phyloP scores from a whole-genome alignment of 2,797 vertebrate species.

The Fundulus diaphanus region DNA sequence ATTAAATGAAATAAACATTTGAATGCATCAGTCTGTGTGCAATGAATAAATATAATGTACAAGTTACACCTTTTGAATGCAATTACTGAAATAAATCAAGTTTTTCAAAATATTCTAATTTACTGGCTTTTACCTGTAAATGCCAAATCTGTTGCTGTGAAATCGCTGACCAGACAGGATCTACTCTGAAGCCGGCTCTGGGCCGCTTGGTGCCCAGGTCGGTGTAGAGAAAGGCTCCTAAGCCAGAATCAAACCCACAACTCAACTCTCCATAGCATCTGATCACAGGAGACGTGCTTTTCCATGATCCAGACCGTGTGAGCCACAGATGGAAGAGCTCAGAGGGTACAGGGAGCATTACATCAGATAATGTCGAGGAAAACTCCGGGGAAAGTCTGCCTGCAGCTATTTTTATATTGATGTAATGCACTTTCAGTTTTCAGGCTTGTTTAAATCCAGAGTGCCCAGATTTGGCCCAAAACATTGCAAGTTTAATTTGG shows the following conservation, averaged over 20 bases:
- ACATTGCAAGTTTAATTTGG: conserved; percentile 14
- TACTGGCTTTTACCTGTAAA: too few relatives aligned
- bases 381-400: conserved; percentile 52
- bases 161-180: conserved; percentile 12
- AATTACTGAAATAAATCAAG: too few relatives aligned
- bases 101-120: too few relatives aligned
- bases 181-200: conserved; percentile 20
- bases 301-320: conserved; percentile 23
- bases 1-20: too few relatives aligned
- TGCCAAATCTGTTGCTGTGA: conserved; percentile 11
- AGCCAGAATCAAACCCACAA: conserved; percentile 27
- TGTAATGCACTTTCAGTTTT: conserved; percentile 53
- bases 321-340: conserved; percentile 40
- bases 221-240: conserved; percentile 15
- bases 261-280: conserved; percentile 15
- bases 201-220: conserved; percentile 20
- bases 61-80: too few relatives aligned
- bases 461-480: conserved; percentile 18
- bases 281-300: conserved; percentile 41
- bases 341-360: conserved; percentile 40
- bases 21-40: too few relatives aligned
- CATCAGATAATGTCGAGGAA: conserved; percentile 51
- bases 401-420: conserved; percentile 61
- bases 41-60: too few relatives aligned
- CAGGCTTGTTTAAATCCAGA: conserved; percentile 30